Percentiles rank a stretch among this genome's conserved stretches.
Evolutionary conservation across 1,140 invertebrate species (phyloP).

Genomic region (Andricus grossulariae): DNA sequence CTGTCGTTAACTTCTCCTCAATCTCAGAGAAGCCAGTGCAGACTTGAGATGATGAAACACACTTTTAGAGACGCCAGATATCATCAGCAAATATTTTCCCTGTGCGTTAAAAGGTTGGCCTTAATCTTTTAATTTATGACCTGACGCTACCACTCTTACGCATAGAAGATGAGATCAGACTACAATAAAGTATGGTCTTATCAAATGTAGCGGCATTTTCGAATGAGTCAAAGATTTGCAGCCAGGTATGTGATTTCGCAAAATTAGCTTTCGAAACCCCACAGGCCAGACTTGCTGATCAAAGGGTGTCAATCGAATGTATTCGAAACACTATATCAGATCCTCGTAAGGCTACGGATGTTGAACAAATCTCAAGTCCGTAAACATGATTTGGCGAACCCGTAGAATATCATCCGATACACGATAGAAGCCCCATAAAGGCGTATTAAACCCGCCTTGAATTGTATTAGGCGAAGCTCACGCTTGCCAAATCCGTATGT

Average conservation of each 20-base stretch:
- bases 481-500: slow-evolving; percentile 22
- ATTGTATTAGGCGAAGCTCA: slow-evolving; percentile 29
- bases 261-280: background rate
- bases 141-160: slow-evolving; percentile 6
- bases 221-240: no score
- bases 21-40: no score
- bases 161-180: background rate
- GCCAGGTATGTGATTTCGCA: background rate
- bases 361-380: slow-evolving; percentile 52
- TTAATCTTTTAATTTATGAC: slow-evolving; percentile 15
- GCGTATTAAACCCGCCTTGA: slow-evolving; percentile 38
- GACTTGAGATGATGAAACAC: no score
- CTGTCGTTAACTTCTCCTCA: no score
- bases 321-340: background rate
- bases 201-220: no score
- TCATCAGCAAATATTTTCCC: slow-evolving; percentile 6
- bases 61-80: background rate
- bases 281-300: background rate
- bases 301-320: background rate
- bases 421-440: slow-evolving; percentile 57
- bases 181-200: no score
- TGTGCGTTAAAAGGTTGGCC: background rate
- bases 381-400: slow-evolving; percentile 61
- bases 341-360: slow-evolving; percentile 4
- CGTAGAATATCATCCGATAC: slow-evolving; percentile 57